These are phyloP conservation scores for Aphis gossypii DNA, from an alignment of 1,140 invertebrate genomes.

Conservation along the genomic window DNA sequence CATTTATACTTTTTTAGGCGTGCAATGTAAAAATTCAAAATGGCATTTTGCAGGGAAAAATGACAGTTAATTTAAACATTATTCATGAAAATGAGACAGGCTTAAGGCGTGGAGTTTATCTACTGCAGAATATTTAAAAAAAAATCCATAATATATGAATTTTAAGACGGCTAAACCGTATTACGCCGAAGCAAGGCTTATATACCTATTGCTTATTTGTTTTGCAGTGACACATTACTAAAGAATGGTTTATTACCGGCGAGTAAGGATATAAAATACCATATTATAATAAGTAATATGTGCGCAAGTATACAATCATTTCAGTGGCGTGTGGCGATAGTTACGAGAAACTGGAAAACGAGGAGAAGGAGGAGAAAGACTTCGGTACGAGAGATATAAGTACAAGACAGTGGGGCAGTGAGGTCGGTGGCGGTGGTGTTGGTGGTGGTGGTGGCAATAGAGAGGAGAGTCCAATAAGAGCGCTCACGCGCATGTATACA, in stretches of 20 bases:
- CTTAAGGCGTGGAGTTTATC: background rate
- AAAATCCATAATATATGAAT: background rate
- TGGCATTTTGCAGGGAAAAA: background rate
- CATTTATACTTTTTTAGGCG: background rate
- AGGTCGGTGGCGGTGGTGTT: background rate
- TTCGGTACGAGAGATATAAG: background rate
- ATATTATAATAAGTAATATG: background rate
- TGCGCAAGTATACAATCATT: background rate
- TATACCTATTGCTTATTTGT: background rate
- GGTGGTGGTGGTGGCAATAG: background rate
- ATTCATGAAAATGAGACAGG: background rate
- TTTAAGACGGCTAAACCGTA: background rate
- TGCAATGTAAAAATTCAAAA: background rate
- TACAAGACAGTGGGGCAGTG: background rate
- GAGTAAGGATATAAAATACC: background rate
- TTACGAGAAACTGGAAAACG: background rate
- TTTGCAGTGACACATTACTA: background rate
- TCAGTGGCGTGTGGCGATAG: background rate
- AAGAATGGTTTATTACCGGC: background rate
- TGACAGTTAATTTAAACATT: background rate
- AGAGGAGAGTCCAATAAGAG: background rate
- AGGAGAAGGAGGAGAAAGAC: background rate
- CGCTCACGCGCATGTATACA: background rate
- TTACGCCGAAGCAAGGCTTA: background rate
- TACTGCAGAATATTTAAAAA: background rate